Percentiles rank a stretch among this genome's conserved stretches.
These are phyloP conservation scores for Rhabdophis nuchalis DNA, from an alignment of 2,797 vertebrate species.

Conservation along the genomic window DNA sequence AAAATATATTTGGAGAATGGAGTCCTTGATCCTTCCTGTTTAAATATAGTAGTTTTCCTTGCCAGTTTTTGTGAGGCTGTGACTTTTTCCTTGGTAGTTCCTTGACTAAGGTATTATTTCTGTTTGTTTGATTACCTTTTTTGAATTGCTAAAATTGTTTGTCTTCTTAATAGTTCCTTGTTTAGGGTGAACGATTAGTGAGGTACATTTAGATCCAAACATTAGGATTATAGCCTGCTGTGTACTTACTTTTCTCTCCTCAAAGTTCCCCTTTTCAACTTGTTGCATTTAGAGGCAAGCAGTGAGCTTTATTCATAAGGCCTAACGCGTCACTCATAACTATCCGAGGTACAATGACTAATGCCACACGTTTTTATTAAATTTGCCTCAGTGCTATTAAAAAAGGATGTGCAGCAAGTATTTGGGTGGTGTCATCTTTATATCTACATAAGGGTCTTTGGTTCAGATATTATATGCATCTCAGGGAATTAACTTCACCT, in stretches of 20 bases:
- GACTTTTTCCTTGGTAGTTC: background rate
- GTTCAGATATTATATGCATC: background rate
- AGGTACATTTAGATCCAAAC: background rate
- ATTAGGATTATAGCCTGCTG: background rate
- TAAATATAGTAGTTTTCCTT: background rate
- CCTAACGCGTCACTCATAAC: slow-evolving; percentile 16
- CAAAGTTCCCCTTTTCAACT: background rate
- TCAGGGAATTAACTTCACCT: background rate
- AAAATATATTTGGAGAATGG: background rate
- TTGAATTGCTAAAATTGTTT: background rate
- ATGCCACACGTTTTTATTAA: slow-evolving; percentile 14
- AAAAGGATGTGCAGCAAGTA: background rate
- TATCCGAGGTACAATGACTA: background rate
- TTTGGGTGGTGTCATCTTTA: background rate
- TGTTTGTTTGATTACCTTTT: background rate
- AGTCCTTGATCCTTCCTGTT: background rate
- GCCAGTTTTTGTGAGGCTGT: background rate
- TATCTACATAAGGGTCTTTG: background rate
- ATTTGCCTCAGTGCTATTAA: background rate
- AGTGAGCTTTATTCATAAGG: background rate
- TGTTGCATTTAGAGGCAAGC: background rate
- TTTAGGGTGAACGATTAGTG: background rate
- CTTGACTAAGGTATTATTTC: background rate
- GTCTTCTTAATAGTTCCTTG: background rate
- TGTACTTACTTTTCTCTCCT: background rate